A percentile compares a stretch with the other conserved stretches of the same genome.
Evolutionary conservation across 1,140 invertebrate species (phyloP).

Genomic region (Liolophura sinensis): DNA sequence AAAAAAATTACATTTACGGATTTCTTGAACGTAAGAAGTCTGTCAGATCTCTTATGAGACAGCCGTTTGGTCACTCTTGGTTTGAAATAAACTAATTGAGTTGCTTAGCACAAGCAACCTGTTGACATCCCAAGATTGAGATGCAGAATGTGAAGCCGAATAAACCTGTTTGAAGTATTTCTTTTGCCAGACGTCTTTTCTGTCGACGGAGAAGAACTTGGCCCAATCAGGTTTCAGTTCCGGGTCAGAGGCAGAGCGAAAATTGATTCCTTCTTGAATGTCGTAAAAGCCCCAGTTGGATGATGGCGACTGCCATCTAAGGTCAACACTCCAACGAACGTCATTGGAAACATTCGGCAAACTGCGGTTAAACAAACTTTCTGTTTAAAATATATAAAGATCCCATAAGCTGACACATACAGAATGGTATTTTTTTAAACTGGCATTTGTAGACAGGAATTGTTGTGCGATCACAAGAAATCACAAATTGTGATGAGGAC

Average conservation of each 20-base stretch:
- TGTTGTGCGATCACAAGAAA: neutral
- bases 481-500: neutral
- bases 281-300: constrained; percentile 44
- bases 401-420: too few species aligned
- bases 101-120: neutral
- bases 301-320: constrained; percentile 43
- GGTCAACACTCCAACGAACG: constrained; percentile 45
- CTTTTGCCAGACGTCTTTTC: constrained; percentile 44
- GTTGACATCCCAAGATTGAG: neutral
- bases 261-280: constrained; percentile 36
- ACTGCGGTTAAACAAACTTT: constrained; percentile 22
- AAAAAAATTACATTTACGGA: too few species aligned
- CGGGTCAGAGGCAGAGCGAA: constrained; percentile 25
- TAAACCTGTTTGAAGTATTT: constrained; percentile 21
- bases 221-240: constrained; percentile 36
- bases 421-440: too few species aligned
- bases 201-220: constrained; percentile 39
- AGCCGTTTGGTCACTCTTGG: too few species aligned
- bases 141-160: neutral
- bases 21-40: too few species aligned
- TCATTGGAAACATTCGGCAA: constrained; percentile 40
- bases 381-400: too few species aligned
- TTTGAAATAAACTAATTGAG: too few species aligned
- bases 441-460: too few species aligned
- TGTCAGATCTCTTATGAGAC: too few species aligned